Evolutionary conservation across 2,113 vertebrate species (phyloP).

Genomic region (Carlito syrichta): DNA sequence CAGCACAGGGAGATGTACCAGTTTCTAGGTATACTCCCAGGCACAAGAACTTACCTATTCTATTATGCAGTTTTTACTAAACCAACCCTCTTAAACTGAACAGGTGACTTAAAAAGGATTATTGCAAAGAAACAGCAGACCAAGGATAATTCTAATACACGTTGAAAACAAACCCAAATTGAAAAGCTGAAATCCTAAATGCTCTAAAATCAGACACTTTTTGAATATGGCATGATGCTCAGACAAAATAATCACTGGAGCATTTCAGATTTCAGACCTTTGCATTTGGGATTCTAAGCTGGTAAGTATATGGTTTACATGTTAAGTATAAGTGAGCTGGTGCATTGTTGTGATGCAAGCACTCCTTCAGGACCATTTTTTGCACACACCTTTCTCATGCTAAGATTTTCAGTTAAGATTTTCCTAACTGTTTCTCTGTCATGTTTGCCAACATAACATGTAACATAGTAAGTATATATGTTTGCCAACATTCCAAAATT

Average conservation of each 20-base stretch:
- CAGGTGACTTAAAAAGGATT: not conserved
- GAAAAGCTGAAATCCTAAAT: not conserved
- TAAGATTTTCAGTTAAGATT: no score
- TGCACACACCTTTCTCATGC: no score
- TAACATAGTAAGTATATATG: no score
- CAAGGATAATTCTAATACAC: not conserved
- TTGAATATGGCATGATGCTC: not conserved
- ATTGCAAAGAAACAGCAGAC: not conserved
- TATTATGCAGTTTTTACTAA: not conserved
- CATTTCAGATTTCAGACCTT: not conserved
- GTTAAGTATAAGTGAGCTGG: no score
- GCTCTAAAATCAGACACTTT: not conserved
- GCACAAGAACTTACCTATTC: not conserved
- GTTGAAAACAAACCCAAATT: not conserved
- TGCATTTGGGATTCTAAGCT: not conserved
- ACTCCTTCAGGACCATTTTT: no score
- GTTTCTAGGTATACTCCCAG: not conserved
- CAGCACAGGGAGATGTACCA: not conserved
- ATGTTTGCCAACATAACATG: no score
- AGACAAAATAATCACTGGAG: not conserved
- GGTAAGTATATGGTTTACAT: not conserved
- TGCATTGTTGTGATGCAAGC: no score
- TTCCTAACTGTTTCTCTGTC: no score
- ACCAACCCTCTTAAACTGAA: not conserved
- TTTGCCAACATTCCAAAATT: no score